phyloP scores from a whole-genome alignment of 2,113 vertebrate species.

The Oreotragus oreotragus region DNA sequence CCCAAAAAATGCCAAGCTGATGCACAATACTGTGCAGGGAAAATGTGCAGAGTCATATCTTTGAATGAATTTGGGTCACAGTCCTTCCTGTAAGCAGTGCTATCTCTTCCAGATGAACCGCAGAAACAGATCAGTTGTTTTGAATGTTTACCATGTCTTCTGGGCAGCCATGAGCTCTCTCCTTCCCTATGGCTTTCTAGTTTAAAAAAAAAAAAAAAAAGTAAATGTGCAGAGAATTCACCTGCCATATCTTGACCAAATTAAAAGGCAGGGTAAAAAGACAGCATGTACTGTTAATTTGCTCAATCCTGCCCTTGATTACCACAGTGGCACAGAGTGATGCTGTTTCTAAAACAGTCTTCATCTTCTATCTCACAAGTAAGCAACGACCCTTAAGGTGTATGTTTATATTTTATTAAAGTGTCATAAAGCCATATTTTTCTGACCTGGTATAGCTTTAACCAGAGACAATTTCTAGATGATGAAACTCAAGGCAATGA shows the following conservation, averaged over 20 bases:
- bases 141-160: neutral
- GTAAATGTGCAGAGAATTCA: neutral
- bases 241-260: neutral
- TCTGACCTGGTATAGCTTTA: neutral
- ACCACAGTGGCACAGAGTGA: neutral
- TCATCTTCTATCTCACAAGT: neutral
- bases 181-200: neutral
- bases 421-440: neutral
- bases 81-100: neutral
- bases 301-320: neutral
- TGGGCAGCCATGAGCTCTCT: neutral
- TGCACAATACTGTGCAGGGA: neutral
- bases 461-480: neutral
- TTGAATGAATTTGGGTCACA: neutral
- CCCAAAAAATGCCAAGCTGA: neutral
- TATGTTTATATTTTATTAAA: neutral
- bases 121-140: neutral
- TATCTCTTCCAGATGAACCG: neutral
- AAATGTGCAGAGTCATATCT: conserved; percentile 15
- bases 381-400: neutral
- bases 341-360: neutral
- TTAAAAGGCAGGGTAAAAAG: neutral
- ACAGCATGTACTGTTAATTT: neutral
- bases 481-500: neutral
- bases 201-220: neutral